Conservation (phyloP, 2,888 invertebrate species). For the Ctena decussata region DNA sequence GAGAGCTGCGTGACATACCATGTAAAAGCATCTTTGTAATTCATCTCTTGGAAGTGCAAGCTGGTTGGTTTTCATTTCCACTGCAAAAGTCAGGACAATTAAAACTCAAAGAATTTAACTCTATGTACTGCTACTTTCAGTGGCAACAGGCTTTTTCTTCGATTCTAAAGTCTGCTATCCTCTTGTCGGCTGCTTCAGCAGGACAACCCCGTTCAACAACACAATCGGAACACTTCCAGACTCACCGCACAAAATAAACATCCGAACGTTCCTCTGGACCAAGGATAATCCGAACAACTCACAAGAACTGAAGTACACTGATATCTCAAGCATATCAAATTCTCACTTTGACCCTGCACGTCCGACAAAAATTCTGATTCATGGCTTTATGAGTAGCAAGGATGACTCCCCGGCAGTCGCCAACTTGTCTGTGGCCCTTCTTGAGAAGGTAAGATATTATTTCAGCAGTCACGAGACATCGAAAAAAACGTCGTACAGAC, state of each 20-base stretch:
- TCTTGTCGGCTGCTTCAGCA: slow-evolving; percentile 76
- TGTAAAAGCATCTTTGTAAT: too few species aligned
- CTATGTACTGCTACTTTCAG: too few species aligned
- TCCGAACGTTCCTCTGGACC: slow-evolving; percentile 88
- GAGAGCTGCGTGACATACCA: too few species aligned
- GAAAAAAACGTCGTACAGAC: too few species aligned
- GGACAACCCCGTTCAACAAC: slow-evolving; percentile 69
- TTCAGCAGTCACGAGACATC: not conserved
- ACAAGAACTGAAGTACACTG: slow-evolving; percentile 87
- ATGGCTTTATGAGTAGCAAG: slow-evolving; percentile 94
- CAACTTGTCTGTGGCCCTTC: slow-evolving; percentile 95
- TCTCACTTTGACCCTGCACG: slow-evolving; percentile 93
- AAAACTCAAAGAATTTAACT: too few species aligned
- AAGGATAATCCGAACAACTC: slow-evolving; percentile 79
- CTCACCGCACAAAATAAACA: slow-evolving; percentile 49
- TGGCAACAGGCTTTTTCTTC: slow-evolving; percentile 44
- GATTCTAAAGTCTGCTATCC: slow-evolving; percentile 73
- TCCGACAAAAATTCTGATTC: slow-evolving; percentile 95
- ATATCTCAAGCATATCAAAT: slow-evolving; percentile 91
- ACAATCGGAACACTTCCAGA: slow-evolving; percentile 72
- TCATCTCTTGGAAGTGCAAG: too few species aligned
- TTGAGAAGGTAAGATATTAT: slow-evolving; percentile 91
- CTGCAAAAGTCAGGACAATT: too few species aligned
- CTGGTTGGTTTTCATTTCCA: too few species aligned
- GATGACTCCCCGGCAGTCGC: slow-evolving; percentile 96